Evolutionary conservation across 2,797 vertebrate genomes (phyloP).

Genomic region (Dallia pectoralis): DNA sequence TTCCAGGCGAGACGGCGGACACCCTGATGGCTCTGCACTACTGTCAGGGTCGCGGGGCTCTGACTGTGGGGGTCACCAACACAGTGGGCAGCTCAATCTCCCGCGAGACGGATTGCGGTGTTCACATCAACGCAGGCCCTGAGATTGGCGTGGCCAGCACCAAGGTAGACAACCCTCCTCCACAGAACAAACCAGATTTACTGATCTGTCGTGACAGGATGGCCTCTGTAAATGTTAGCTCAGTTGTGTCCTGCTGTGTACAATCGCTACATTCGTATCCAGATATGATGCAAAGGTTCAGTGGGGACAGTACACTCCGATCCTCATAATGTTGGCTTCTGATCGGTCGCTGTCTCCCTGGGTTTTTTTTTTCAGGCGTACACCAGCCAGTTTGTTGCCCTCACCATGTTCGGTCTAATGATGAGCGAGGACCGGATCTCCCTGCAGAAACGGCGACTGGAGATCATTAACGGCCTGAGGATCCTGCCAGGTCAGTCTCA

Average conservation of each 20-base stretch:
- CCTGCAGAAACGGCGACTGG: slow-evolving; percentile 83
- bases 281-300: not conserved
- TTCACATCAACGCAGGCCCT: slow-evolving; percentile 93
- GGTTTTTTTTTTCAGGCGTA: slow-evolving; percentile 70
- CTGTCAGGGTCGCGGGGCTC: slow-evolving; percentile 84
- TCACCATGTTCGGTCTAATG: slow-evolving; percentile 93
- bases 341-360: not conserved
- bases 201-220: not conserved
- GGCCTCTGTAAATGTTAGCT: not conserved
- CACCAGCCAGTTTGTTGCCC: slow-evolving; percentile 92
- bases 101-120: slow-evolving; percentile 89
- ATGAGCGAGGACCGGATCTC: slow-evolving; percentile 94
- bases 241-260: not conserved
- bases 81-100: slow-evolving; percentile 95
- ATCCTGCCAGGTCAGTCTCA: slow-evolving; percentile 81
- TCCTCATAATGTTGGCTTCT: not conserved
- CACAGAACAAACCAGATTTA: not conserved
- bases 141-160: slow-evolving; percentile 98
- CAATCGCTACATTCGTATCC: not conserved
- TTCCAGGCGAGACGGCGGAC: slow-evolving; percentile 91
- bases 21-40: slow-evolving; percentile 91
- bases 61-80: slow-evolving; percentile 93
- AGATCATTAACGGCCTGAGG: slow-evolving; percentile 84
- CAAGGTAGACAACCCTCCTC: slow-evolving; percentile 64
- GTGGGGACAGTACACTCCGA: not conserved